Base-by-base conservation (phyloP, 1,140 invertebrate genomes). In the Orussus abietinus region DNA sequence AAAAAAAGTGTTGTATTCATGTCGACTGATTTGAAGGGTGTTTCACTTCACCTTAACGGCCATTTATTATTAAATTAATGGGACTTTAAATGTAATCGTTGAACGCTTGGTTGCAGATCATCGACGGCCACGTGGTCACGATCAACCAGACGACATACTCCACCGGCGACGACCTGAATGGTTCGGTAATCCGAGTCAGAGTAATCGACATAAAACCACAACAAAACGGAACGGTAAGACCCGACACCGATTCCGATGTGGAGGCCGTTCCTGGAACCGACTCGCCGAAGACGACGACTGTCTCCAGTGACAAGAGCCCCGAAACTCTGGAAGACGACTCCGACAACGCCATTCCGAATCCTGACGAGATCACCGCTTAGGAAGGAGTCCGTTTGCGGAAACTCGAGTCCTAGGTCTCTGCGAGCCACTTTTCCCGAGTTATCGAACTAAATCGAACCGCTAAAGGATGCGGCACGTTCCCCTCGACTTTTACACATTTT, bases 131-230 rank as follows among this genome's bases (percentile, higher is more conserved):
- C 51, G 68, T 75, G 21, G 75, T 80, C 6, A 77, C 76, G 12
- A 68, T 79, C 29, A 80, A 80, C 47, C 75, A 80, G 49, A 80
- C 79, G 0, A 72, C 71, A 7, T 79, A 74, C 55, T 49, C 56
- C 12, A 59, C 71, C 13, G 66, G 69, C 11, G 64, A 72, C 36
- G 69, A 72, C 10, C 54, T 67, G 22, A 50, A 53, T 12, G 66
- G 66, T 10, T 55, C 69, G 1, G 46, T 75, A 35, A 72, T 76
- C 52, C 74, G 75, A 49, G 59, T 80, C 3, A 68, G 74, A 11
- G 59, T 75, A 10, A 67, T 80, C 17, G 74, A 79, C 40, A 66
- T 80, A 0, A 64, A 72, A 45, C 77, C 79, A 0, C 49, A 62
- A n/a, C n/a, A n/a, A n/a, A n/a, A n/a, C n/a, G n/a, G 35, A 66